A percentile compares a stretch with the other conserved stretches of the same genome.
These are phyloP conservation scores for Catalaphyllia jardinei DNA, from an alignment of 64 coral and sea anemone genomes.

Conservation along the genomic window DNA sequence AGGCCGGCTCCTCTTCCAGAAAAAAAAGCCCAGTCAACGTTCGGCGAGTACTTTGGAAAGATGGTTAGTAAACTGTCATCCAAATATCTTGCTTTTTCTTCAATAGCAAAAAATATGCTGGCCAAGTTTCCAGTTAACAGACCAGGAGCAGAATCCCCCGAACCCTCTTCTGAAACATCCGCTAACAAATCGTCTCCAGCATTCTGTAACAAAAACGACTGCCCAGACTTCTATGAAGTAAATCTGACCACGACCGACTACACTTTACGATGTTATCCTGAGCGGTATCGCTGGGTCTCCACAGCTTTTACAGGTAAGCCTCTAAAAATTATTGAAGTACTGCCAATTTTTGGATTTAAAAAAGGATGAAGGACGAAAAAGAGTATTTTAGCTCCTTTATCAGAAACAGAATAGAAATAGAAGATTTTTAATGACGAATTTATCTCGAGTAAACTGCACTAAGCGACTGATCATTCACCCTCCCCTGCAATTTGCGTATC, in stretches of 20 bases:
- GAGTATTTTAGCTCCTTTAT: too few relatives aligned
- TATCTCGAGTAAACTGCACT: too few relatives aligned
- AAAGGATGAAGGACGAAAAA: too few relatives aligned
- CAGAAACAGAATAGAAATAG: too few relatives aligned
- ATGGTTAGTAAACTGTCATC: neutral
- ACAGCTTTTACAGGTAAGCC: slow-evolving; percentile 52
- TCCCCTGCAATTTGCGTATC: too few relatives aligned
- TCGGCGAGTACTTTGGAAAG: too few relatives aligned
- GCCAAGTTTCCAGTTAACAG: neutral
- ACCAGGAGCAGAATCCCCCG: neutral
- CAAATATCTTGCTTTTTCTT: neutral
- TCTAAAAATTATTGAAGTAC: too few relatives aligned
- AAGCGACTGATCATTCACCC: too few relatives aligned
- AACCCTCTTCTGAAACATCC: neutral
- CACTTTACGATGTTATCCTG: slow-evolving; percentile 54
- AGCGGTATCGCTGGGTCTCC: slow-evolving; percentile 68
- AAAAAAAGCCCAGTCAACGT: too few relatives aligned
- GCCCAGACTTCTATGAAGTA: slow-evolving; percentile 10
- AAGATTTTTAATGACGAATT: too few relatives aligned
- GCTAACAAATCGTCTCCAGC: neutral
- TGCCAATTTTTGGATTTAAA: too few relatives aligned
- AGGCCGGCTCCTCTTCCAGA: neutral
- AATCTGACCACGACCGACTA: slow-evolving; percentile 19
- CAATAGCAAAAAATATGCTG: neutral
- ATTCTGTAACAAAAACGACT: slow-evolving; percentile 6